Evolutionary conservation across 2,113 vertebrate genomes (phyloP).

Genomic region (Eira barbara): DNA sequence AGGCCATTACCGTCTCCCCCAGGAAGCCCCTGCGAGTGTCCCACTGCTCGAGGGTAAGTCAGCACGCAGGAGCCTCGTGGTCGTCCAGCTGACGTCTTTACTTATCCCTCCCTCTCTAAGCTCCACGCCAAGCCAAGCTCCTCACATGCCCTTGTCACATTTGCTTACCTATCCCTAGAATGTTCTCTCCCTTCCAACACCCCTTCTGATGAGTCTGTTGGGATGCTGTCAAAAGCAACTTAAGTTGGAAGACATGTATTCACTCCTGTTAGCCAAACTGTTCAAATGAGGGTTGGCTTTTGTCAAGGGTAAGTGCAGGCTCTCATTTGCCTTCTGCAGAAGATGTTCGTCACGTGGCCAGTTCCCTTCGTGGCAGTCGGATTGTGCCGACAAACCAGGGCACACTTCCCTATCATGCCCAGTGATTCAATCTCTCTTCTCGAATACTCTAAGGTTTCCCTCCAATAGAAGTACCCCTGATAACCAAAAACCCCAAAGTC

Average conservation of each 20-base stretch:
- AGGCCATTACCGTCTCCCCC: background rate
- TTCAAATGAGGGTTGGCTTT: background rate
- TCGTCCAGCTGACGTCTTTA: background rate
- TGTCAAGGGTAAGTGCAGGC: background rate
- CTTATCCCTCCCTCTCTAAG: background rate
- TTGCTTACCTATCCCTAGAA: background rate
- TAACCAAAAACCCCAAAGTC: too few species aligned
- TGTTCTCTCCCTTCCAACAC: background rate
- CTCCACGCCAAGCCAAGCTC: background rate
- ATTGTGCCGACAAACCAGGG: background rate
- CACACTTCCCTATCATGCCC: background rate
- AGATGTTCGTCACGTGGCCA: background rate
- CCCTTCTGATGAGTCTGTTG: background rate
- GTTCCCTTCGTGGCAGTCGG: accelerated
- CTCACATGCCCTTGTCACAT: background rate
- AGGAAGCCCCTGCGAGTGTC: background rate
- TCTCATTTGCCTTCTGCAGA: background rate
- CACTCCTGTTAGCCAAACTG: background rate
- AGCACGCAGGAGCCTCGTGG: accelerated
- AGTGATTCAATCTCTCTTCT: background rate
- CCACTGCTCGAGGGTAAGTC: too few species aligned
- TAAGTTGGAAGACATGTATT: background rate
- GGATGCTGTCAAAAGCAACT: background rate
- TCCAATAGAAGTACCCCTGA: background rate
- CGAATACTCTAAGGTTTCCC: background rate